These are phyloP conservation scores for Drosophila kurseongensis DNA, from an alignment of 1,140 invertebrate species.

Conservation along the genomic window DNA sequence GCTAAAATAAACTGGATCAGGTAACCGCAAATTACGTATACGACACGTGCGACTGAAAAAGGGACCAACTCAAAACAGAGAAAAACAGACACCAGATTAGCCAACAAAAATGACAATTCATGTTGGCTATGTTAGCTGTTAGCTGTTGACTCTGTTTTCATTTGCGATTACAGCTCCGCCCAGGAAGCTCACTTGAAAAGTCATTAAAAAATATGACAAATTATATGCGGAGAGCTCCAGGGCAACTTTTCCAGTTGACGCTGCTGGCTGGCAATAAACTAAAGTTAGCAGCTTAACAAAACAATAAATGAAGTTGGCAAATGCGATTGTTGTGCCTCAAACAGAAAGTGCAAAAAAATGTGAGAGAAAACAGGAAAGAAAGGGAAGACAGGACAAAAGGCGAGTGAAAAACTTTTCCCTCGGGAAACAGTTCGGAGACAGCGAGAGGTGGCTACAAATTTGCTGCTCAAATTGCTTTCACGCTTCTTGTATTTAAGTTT, in stretches of 20 bases:
- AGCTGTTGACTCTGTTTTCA: conserved; percentile 51
- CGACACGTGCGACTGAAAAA: conserved; percentile 49
- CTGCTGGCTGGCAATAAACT: conserved; percentile 70
- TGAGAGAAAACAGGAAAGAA: neutral
- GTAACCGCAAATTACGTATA: conserved; percentile 69
- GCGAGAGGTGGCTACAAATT: conserved; percentile 25
- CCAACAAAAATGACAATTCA: conserved; percentile 52
- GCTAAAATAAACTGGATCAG: conserved; percentile 46
- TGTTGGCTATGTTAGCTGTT: conserved; percentile 15
- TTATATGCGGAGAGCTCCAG: conserved; percentile 52
- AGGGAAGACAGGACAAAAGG: conserved; percentile 16
- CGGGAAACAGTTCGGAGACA: conserved; percentile 64
- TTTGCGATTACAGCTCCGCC: conserved; percentile 56
- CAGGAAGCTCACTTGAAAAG: conserved; percentile 71
- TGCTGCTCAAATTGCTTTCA: conserved; percentile 60
- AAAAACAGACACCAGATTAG: conserved; percentile 64
- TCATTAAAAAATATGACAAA: conserved; percentile 82
- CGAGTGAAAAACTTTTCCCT: conserved; percentile 47
- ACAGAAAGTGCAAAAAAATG: conserved; percentile 43
- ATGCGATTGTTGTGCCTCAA: conserved; percentile 75
- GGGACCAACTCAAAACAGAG: conserved; percentile 10
- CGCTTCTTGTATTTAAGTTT: conserved; percentile 71
- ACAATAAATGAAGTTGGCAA: conserved; percentile 81
- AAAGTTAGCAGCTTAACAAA: conserved; percentile 82
- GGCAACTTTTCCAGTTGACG: conserved; percentile 41